Conservation (phyloP, 2,888 invertebrate genomes). For the Tryphoninae sp. region DNA sequence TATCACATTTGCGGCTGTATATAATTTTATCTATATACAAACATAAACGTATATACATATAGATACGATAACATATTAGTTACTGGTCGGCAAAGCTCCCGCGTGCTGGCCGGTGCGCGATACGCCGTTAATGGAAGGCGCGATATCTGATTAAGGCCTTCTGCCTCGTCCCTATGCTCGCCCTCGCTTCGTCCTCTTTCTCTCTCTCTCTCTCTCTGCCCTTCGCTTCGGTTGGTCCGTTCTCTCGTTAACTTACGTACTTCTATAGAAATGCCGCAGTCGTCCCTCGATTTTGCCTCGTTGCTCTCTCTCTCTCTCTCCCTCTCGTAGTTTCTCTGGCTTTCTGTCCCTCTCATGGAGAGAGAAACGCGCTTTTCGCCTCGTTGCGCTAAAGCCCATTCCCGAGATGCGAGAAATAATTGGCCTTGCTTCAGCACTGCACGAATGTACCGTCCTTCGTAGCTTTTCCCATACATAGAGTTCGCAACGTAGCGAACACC, state of each 20-base stretch:
- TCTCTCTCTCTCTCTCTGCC: conserved; percentile 8
- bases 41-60: not conserved
- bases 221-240: conserved; percentile 52
- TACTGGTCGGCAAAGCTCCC: not conserved
- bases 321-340: not conserved
- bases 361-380: conserved; percentile 38
- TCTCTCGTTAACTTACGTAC: conserved; percentile 57
- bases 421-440: conserved; percentile 63
- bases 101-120: conserved; percentile 23
- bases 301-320: conserved; percentile 11
- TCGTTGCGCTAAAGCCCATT: conserved; percentile 58
- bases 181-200: not conserved
- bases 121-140: conserved; percentile 55
- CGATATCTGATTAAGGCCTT: conserved; percentile 60
- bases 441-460: conserved; percentile 25
- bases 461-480: conserved; percentile 5
- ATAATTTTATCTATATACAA: not conserved
- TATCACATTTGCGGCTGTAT: not conserved
- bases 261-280: conserved; percentile 63
- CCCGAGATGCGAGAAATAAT: conserved; percentile 70
- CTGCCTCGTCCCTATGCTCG: conserved; percentile 21
- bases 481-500: conserved; percentile 15
- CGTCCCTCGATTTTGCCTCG: not conserved
- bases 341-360: conserved; percentile 65
- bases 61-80: conserved; percentile 13